These are phyloP conservation scores for Halesus radiatus DNA, from an alignment of 1,140 invertebrate species.

Conservation along the genomic window DNA sequence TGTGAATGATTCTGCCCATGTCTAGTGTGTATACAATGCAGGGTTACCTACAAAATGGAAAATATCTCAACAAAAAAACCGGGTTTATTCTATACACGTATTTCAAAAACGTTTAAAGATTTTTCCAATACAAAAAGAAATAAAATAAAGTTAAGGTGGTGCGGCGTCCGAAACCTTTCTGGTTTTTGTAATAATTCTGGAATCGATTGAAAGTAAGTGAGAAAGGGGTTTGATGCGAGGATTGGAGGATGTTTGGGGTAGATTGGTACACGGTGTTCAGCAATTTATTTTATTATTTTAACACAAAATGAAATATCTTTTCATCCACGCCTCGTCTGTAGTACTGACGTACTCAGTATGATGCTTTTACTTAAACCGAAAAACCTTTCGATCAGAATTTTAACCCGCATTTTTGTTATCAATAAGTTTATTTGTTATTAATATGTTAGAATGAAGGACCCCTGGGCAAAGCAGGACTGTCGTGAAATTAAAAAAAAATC, in stretches of 20 bases:
- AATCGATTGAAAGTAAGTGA: conserved; percentile 29
- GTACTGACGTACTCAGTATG: no score
- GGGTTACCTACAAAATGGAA: neutral
- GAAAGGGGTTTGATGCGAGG: conserved; percentile 18
- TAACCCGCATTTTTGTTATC: no score
- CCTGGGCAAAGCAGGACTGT: no score
- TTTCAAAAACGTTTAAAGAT: conserved; percentile 37
- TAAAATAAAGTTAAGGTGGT: conserved; percentile 28
- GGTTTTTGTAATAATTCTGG: conserved; percentile 31
- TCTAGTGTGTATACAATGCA: no score
- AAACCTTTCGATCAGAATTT: no score
- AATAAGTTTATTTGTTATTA: no score
- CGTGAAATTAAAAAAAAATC: no score
- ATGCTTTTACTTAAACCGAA: no score
- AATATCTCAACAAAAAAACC: conserved; percentile 9
- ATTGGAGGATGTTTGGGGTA: neutral
- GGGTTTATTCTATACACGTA: conserved; percentile 11
- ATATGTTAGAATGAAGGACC: no score
- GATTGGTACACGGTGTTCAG: neutral
- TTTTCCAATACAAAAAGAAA: conserved; percentile 34
- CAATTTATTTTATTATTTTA: neutral
- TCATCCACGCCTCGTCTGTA: no score
- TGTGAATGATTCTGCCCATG: no score
- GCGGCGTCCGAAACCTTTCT: conserved; percentile 8
- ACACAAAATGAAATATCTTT: neutral